Evolutionary conservation across 2,113 vertebrate species (phyloP).

Genomic region (Psilopogon haemacephalus): DNA sequence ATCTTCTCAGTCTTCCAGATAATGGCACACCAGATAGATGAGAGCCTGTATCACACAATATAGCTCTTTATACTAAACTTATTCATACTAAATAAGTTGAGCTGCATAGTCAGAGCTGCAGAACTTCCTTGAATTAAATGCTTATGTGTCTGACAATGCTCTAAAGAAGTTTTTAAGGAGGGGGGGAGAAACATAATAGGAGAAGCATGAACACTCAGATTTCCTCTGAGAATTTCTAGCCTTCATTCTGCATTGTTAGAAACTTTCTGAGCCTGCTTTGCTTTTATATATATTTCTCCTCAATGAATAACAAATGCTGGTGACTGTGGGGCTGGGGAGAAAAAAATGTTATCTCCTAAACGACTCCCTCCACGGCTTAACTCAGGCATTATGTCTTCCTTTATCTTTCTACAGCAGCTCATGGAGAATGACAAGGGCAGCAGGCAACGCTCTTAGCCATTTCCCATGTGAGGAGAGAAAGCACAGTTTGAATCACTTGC

Average conservation of each 20-base stretch:
- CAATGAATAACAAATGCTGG: background rate
- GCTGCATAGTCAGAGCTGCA: background rate
- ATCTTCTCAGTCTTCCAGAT: background rate
- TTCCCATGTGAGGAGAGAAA: background rate
- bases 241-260: background rate
- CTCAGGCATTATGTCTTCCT: background rate
- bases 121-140: background rate
- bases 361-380: background rate
- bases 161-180: background rate
- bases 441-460: rapidly evolving
- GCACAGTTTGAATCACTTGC: background rate
- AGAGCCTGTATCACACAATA: background rate
- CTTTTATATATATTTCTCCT: background rate
- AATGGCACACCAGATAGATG: background rate
- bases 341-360: background rate
- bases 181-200: background rate
- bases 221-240: background rate
- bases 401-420: background rate
- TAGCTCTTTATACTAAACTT: background rate
- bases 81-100: background rate
- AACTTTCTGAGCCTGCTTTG: background rate
- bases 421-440: background rate
- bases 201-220: background rate
- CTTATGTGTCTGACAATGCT: background rate
- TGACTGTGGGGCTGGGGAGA: background rate